These are phyloP conservation scores for Dryocosmus kuriphilus DNA, from an alignment of 2,888 invertebrate species.

Conservation along the genomic window DNA sequence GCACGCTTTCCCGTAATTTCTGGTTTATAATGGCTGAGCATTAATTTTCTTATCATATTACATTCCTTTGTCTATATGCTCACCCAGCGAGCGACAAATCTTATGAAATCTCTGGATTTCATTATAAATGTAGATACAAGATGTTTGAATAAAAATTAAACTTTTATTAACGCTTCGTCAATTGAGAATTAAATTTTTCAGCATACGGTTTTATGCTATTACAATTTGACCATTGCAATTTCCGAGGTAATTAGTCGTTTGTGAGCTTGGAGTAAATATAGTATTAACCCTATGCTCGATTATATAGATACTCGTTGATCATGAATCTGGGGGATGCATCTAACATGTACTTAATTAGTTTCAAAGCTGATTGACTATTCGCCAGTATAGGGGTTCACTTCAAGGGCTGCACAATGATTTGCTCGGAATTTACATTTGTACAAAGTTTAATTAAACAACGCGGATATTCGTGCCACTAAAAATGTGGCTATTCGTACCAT, in stretches of 20 bases:
- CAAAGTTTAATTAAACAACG: neutral
- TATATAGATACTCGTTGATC: neutral
- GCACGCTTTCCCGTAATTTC: neutral
- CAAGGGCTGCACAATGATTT: neutral
- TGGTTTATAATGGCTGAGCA: neutral
- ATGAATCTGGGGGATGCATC: neutral
- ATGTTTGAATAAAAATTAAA: neutral
- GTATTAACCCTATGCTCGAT: neutral
- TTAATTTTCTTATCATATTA: conserved; percentile 9
- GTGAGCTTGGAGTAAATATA: neutral
- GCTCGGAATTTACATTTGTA: neutral
- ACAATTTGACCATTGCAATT: neutral
- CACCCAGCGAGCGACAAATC: neutral
- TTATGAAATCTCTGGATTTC: neutral
- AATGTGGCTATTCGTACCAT: too few species aligned
- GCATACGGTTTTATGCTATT: neutral
- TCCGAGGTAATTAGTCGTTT: too few species aligned
- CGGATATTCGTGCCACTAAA: too few species aligned
- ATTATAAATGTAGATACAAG: neutral
- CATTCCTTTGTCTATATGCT: neutral
- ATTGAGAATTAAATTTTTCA: neutral
- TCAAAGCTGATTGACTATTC: conserved; percentile 7
- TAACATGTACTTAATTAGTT: conserved; percentile 5
- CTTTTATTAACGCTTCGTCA: neutral
- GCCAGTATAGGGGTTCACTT: conserved; percentile 7